Percentiles rank a stretch among this genome's conserved stretches.
Conservation (phyloP, 2,888 invertebrate species). For the Drosophila colorata region DNA sequence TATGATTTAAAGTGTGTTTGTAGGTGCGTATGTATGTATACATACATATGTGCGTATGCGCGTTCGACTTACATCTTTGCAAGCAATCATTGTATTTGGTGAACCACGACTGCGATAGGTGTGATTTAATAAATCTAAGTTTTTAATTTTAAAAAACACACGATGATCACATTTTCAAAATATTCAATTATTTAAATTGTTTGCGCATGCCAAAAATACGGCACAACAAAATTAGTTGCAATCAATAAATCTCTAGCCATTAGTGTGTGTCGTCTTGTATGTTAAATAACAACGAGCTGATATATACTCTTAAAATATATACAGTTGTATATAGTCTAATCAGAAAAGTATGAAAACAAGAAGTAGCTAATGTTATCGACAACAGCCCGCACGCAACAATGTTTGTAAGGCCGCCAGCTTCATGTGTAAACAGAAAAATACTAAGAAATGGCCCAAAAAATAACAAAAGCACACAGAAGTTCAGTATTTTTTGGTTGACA, state of each 20-base stretch:
- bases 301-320: slow-evolving; percentile 7
- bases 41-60: slow-evolving; percentile 44
- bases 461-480: not conserved
- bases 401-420: slow-evolving; percentile 4
- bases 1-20: not conserved
- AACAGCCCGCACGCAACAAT: slow-evolving; percentile 40
- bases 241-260: not conserved
- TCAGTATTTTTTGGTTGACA: slow-evolving; percentile 13
- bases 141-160: slow-evolving; percentile 8
- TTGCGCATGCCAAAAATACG: slow-evolving; percentile 7
- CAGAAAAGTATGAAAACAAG: slow-evolving; percentile 8
- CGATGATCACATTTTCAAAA: slow-evolving; percentile 46
- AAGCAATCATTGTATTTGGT: slow-evolving; percentile 36
- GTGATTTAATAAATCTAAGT: slow-evolving; percentile 4
- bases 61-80: slow-evolving; percentile 60
- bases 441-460: slow-evolving; percentile 2
- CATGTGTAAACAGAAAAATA: not conserved
- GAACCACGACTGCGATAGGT: not conserved
- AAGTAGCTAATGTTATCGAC: slow-evolving; percentile 39
- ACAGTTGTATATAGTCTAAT: not conserved
- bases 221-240: not conserved
- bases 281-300: not conserved
- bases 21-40: not conserved
- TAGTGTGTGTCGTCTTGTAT: not conserved
- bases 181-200: slow-evolving; percentile 16